A percentile compares a stretch with the other conserved stretches of the same genome.
phyloP scores from a whole-genome alignment of 2,113 vertebrate genomes.

The Microcebus jonahi region DNA sequence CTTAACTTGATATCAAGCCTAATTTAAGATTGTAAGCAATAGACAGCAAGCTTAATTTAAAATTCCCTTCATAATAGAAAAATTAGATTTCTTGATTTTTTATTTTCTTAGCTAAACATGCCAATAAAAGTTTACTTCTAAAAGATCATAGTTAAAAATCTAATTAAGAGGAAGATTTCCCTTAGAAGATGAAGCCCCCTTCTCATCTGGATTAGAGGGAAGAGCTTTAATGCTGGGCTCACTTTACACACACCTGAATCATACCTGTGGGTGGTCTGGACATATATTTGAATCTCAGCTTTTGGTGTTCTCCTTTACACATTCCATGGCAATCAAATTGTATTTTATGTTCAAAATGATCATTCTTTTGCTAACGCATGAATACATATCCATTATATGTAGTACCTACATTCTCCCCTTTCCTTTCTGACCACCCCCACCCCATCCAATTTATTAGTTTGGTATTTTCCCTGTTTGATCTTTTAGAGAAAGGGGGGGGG shows the following conservation, averaged over 20 bases:
- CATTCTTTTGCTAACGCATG: slow-evolving; percentile 36
- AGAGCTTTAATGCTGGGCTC: slow-evolving; percentile 79
- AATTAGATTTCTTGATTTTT: slow-evolving; percentile 35
- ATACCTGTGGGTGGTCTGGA: slow-evolving; percentile 84
- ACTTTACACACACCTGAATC: slow-evolving; percentile 85
- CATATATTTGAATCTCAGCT: slow-evolving; percentile 73
- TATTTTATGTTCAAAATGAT: slow-evolving; percentile 76
- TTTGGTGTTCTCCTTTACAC: slow-evolving; percentile 74
- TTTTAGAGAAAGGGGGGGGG: slow-evolving; percentile 50
- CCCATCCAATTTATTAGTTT: slow-evolving; percentile 48
- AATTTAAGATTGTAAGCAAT: slow-evolving; percentile 59
- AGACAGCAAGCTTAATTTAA: slow-evolving; percentile 36
- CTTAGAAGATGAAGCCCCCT: slow-evolving; percentile 67
- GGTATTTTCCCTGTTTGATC: slow-evolving; percentile 71
- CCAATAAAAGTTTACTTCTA: slow-evolving; percentile 61
- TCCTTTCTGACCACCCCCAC: slow-evolving; percentile 60
- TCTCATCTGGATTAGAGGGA: slow-evolving; percentile 76
- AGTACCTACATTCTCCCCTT: slow-evolving; percentile 47
- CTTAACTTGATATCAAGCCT: slow-evolving; percentile 39
- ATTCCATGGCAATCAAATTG: slow-evolving; percentile 81
- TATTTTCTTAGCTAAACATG: slow-evolving; percentile 50
- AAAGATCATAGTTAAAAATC: slow-evolving; percentile 68
- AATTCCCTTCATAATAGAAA: slow-evolving; percentile 55
- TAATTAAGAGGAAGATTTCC: slow-evolving; percentile 69
- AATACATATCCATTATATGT: slow-evolving; percentile 22